Conservation (phyloP, 2,113 vertebrate species). For the Datnioides undecimradiatus region DNA sequence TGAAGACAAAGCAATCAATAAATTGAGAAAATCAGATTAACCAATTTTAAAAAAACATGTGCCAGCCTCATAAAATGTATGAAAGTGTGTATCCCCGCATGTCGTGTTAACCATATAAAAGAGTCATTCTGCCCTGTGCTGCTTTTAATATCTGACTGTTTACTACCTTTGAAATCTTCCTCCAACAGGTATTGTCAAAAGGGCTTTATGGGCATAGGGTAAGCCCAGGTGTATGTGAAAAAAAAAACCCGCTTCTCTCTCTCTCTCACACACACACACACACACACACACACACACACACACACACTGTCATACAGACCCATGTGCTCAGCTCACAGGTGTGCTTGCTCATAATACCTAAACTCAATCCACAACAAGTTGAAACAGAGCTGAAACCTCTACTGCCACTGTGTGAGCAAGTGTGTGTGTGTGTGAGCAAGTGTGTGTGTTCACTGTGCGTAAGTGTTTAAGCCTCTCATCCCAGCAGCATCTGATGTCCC, state of each 20-base stretch:
- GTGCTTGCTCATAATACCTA: slow-evolving; percentile 70
- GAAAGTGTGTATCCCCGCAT: not conserved
- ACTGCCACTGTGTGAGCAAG: slow-evolving; percentile 48
- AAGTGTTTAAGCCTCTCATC: slow-evolving; percentile 44
- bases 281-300: slow-evolving; percentile 13
- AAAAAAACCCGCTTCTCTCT: slow-evolving; percentile 38
- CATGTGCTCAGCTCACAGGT: slow-evolving; percentile 67
- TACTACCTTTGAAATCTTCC: slow-evolving; percentile 38
- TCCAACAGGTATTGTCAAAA: slow-evolving; percentile 42
- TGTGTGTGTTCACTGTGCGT: slow-evolving; percentile 11
- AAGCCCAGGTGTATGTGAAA: slow-evolving; percentile 62
- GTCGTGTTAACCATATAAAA: slow-evolving; percentile 1
- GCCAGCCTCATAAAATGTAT: not conserved
- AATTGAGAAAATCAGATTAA: not conserved
- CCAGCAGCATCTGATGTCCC: slow-evolving; percentile 57
- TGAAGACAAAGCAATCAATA: too few species aligned
- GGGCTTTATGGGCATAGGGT: slow-evolving; percentile 48
- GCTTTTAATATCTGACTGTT: slow-evolving; percentile 11
- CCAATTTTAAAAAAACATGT: not conserved
- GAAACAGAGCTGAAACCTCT: slow-evolving; percentile 78
- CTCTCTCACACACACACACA: slow-evolving; percentile 12
- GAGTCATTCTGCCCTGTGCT: not conserved
- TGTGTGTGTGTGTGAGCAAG: slow-evolving; percentile 13
- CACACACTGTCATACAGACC: slow-evolving; percentile 32
- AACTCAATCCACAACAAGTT: slow-evolving; percentile 78